Evolutionary conservation across 2,113 vertebrate genomes (phyloP).

Genomic region (Acanthochromis polyacanthus): DNA sequence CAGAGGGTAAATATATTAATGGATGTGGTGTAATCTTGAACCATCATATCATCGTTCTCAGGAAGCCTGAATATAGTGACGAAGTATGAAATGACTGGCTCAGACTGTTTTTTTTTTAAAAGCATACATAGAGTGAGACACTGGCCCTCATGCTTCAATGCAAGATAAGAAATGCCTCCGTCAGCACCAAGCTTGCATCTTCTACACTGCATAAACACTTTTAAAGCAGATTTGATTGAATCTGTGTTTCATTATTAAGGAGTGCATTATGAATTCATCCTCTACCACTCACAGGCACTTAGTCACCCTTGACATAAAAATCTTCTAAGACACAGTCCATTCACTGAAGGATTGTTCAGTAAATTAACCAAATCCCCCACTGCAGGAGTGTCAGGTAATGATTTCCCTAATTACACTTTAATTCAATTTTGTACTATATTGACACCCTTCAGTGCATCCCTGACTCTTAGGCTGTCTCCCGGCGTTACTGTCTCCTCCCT

Average conservation of each 20-base stretch:
- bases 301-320: conserved; percentile 74
- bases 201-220: conserved; percentile 52
- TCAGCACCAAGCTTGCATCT: conserved; percentile 41
- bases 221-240: conserved; percentile 59
- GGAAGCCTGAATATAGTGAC: neutral
- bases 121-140: neutral
- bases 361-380: conserved; percentile 84
- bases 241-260: conserved; percentile 57
- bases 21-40: neutral
- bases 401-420: conserved; percentile 86
- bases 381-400: conserved; percentile 84
- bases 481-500: conserved; percentile 57
- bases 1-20: neutral
- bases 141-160: conserved; percentile 2
- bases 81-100: neutral
- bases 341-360: conserved; percentile 79
- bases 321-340: conserved; percentile 72
- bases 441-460: conserved; percentile 84
- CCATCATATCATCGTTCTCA: neutral
- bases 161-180: conserved; percentile 3
- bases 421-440: conserved; percentile 84
- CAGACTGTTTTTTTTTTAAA: neutral
- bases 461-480: conserved; percentile 64
- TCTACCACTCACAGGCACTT: conserved; percentile 60
- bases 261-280: conserved; percentile 67